A percentile compares a stretch with the other conserved stretches of the same genome.
Conservation (phyloP, 2,113 vertebrate species). For the Nymphicus hollandicus region DNA sequence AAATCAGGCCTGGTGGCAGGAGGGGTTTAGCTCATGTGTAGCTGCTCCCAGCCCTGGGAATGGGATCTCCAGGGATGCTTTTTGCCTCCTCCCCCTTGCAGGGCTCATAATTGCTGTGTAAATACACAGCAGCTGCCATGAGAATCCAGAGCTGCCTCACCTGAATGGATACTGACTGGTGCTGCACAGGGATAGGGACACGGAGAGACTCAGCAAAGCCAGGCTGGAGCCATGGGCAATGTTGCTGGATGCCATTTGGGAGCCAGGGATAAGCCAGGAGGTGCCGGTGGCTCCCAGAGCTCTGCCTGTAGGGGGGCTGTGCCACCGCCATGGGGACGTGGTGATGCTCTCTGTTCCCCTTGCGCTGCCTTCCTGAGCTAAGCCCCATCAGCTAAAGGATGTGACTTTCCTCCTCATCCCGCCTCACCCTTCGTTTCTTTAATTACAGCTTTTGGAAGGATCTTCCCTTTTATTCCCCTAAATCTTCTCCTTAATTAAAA, state of each 20-base stretch:
- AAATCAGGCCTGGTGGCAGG: neutral
- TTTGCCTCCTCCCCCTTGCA: neutral
- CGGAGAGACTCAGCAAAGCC: neutral
- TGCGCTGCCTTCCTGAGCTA: neutral
- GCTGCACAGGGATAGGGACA: neutral
- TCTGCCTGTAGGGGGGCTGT: neutral
- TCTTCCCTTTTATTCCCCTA: conserved; percentile 43
- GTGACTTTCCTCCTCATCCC: neutral
- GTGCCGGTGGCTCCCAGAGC: neutral
- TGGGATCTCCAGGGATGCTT: neutral
- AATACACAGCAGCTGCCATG: neutral
- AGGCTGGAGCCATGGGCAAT: fast-evolving
- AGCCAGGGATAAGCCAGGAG: neutral
- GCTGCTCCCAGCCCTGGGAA: neutral
- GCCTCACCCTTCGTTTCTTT: neutral
- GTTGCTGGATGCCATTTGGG: fast-evolving
- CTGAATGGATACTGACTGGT: neutral
- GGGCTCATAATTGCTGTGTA: neutral
- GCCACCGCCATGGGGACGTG: fast-evolving
- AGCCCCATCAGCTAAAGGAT: neutral
- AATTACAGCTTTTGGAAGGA: conserved; percentile 38
- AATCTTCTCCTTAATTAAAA: conserved; percentile 64
- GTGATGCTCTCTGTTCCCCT: neutral
- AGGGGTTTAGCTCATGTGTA: neutral
- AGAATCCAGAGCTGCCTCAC: neutral